Percentiles rank a stretch among this genome's conserved stretches.
Conservation (phyloP, 2,888 invertebrate genomes). For the Bombylius discolor region DNA sequence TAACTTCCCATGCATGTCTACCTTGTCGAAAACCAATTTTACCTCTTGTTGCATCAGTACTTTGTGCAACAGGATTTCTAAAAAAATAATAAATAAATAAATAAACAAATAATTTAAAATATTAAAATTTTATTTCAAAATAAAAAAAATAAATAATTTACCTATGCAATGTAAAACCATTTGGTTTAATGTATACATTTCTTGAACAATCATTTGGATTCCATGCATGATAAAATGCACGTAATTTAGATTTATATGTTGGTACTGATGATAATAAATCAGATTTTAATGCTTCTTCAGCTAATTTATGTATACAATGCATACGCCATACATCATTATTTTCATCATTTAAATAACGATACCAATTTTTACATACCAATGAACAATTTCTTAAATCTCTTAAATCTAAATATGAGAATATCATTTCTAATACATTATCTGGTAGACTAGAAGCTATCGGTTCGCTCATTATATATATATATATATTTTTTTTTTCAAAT, state of each 20-base stretch:
- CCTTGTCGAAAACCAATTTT: conserved; percentile 87
- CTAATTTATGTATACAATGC: conserved; percentile 74
- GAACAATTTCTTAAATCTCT: conserved; percentile 80
- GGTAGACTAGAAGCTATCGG: conserved; percentile 51
- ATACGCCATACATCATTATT: conserved; percentile 92
- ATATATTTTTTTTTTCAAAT: too few relatives aligned
- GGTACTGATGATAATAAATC: conserved; percentile 78
- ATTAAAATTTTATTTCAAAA: not conserved
- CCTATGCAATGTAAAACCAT: conserved; percentile 93
- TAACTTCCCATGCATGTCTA: conserved; percentile 94
- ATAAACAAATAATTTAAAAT: not conserved
- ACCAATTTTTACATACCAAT: conserved; percentile 88
- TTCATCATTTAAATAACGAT: conserved; percentile 77
- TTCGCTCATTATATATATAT: conserved; percentile 38
- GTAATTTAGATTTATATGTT: conserved; percentile 84
- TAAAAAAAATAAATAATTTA: conserved; percentile 20
- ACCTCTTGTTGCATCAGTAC: conserved; percentile 86
- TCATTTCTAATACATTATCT: conserved; percentile 72
- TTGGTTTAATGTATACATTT: conserved; percentile 91
- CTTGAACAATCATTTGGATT: conserved; percentile 94
- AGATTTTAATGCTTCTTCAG: conserved; percentile 75
- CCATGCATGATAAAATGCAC: conserved; percentile 93
- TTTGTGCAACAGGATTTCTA: conserved; percentile 95
- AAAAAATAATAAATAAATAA: not conserved
- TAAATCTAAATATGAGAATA: conserved; percentile 82